These are phyloP conservation scores for Heliconius ethilla DNA, from an alignment of 2,888 invertebrate species.

Conservation along the genomic window DNA sequence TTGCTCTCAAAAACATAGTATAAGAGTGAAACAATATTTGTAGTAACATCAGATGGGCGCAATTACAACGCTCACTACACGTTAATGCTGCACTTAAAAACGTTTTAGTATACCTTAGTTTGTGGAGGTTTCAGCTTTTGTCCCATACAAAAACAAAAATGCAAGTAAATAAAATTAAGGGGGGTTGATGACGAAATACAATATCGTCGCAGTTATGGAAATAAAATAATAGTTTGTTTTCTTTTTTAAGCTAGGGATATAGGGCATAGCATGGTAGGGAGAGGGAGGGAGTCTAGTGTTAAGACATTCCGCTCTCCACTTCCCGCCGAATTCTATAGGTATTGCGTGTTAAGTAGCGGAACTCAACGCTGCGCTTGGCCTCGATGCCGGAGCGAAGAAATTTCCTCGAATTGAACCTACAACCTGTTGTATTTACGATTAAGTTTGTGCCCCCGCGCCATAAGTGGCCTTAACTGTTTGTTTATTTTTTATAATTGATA, in stretches of 20 bases:
- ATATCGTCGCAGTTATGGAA: neutral
- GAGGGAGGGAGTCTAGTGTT: neutral
- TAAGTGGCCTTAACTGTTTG: neutral
- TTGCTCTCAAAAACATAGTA: slow-evolving; percentile 36
- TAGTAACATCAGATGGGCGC: slow-evolving; percentile 62
- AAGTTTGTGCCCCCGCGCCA: neutral
- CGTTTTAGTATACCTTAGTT: slow-evolving; percentile 63
- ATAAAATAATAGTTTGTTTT: neutral
- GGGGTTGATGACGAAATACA: neutral
- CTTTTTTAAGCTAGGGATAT: too few relatives aligned
- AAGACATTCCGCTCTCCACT: neutral
- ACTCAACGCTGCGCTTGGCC: neutral
- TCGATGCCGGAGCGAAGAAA: neutral
- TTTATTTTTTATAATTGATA: too few relatives aligned
- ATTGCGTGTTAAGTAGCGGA: neutral
- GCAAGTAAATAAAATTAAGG: slow-evolving; percentile 40
- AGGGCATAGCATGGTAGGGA: too few relatives aligned
- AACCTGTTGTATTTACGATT: neutral
- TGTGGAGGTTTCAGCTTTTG: slow-evolving; percentile 52
- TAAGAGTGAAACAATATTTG: slow-evolving; percentile 53
- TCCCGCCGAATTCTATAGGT: neutral
- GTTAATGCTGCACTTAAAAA: slow-evolving; percentile 66
- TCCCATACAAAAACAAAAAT: slow-evolving; percentile 47
- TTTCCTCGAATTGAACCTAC: neutral
- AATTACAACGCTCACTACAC: slow-evolving; percentile 58